Base-by-base conservation (phyloP, 2,888 invertebrate species). In the Drepanosiphum platanoidis region DNA sequence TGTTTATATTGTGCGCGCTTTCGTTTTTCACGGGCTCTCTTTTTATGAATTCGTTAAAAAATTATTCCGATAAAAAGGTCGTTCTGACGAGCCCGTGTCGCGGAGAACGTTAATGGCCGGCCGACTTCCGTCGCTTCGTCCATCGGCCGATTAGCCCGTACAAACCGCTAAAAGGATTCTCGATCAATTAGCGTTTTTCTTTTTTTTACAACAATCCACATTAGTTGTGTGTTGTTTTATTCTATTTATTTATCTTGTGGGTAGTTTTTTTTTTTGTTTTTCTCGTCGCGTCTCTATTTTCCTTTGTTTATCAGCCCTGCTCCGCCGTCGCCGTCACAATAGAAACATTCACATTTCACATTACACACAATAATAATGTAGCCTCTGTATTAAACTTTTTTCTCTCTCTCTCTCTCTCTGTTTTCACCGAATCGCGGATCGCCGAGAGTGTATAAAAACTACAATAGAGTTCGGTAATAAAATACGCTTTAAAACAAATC, bases 381-480 rank as follows among this genome's bases (percentile, higher is more conserved):
- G 15, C 18, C 42, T 42, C 66, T n/a, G n/a, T 78, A 30, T 39
- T 78, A 42, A 0, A 9, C 46, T 46, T 32, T 30, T 75, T 36
- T 75, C 32, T 77, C 64, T 68, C 18, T 68, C 42, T 78, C 64
- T 42, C 32, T 30, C n/a, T n/a, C n/a, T n/a, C n/a, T n/a, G n/a
- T n/a, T n/a, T n/a, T n/a, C n/a, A n/a, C n/a, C n/a, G n/a, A n/a
- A n/a, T n/a, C n/a, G 27, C 39, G 64, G 39, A 64, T 42, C 30
- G 3, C 42, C 32, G 42, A 22, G 42, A 42, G 66, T 66, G 64
- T 42, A 66, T 66, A 42, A 42, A 78, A 66, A 78, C 39, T 78
- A 78, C 66, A 78, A 78, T 78, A 32, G 64, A 64, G 32, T 78
- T 78, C 66, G 32, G 78, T 32, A 66, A 3, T n/a, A 78, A 42